Conservation (phyloP, 2,113 vertebrate genomes). For the Zosterops pallidus region DNA sequence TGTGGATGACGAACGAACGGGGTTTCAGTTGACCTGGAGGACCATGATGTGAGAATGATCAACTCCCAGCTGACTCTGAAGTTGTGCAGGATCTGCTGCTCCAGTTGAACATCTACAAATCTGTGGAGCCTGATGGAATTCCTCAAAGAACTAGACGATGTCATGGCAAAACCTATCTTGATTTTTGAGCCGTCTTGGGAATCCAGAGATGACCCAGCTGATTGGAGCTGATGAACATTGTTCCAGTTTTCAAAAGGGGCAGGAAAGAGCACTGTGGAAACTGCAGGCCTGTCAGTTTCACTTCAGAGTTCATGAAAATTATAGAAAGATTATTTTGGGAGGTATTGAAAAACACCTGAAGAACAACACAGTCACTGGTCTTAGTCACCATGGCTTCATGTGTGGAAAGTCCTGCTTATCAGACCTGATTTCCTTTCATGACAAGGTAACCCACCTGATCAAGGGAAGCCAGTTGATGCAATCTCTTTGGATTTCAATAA, state of each 20-base stretch:
- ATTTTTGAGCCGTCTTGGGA: neutral
- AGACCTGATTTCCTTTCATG: neutral
- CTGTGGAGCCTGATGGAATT: neutral
- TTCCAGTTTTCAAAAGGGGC: no score
- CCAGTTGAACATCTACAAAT: neutral
- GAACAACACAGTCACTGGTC: neutral
- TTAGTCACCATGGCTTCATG: rapidly evolving
- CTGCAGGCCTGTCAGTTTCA: neutral
- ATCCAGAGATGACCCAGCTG: neutral
- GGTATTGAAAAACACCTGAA: neutral
- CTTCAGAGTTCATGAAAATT: neutral
- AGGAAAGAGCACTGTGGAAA: neutral
- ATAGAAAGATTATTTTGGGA: neutral
- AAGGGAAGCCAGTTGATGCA: neutral
- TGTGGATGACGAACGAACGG: neutral
- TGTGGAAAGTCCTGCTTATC: neutral
- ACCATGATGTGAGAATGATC: neutral
- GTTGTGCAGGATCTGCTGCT: neutral
- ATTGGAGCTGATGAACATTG: neutral
- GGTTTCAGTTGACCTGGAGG: neutral
- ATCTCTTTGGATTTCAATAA: neutral
- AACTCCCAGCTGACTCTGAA: rapidly evolving
- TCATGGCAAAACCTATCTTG: neutral
- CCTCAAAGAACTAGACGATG: neutral
- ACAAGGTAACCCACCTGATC: neutral